Percentiles rank a stretch among this genome's conserved stretches.
These are phyloP conservation scores for Drosophila neutralis DNA, from an alignment of 2,888 invertebrate species.

Conservation along the genomic window DNA sequence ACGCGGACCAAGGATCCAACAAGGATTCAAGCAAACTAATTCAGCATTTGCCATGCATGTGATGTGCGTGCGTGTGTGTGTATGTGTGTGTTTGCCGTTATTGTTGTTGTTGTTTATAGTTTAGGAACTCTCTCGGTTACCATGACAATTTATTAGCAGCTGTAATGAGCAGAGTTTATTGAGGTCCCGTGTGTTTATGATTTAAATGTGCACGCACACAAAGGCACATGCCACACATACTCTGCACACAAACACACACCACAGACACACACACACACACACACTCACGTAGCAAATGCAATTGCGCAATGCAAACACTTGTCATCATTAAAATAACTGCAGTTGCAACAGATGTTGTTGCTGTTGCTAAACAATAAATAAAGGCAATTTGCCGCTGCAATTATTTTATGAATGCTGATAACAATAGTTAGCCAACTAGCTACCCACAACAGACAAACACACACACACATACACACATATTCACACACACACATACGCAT, in stretches of 20 bases:
- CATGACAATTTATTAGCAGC: conserved; percentile 74
- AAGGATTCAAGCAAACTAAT: conserved; percentile 33
- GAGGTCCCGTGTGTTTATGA: conserved; percentile 70
- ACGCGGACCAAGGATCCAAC: conserved; percentile 13
- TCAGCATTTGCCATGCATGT: conserved; percentile 22
- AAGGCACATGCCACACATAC: conserved; percentile 12
- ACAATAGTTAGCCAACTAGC: conserved; percentile 60
- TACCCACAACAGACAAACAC: conserved; percentile 32
- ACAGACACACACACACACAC: neutral
- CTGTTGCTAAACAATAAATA: conserved; percentile 69
- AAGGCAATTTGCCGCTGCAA: conserved; percentile 79
- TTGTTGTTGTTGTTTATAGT: conserved; percentile 11
- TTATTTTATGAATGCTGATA: conserved; percentile 76
- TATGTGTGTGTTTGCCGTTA: neutral
- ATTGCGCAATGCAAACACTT: conserved; percentile 71
- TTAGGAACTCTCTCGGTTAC: conserved; percentile 42
- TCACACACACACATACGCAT: conserved; percentile 6
- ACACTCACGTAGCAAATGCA: conserved; percentile 28
- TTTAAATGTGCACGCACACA: conserved; percentile 68
- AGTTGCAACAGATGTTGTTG: conserved; percentile 57
- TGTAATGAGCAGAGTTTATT: conserved; percentile 79
- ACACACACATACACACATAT: neutral
- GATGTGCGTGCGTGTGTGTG: neutral
- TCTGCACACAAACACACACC: neutral
- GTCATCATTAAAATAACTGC: conserved; percentile 79